Conservation (phyloP, 2,888 invertebrate genomes). For the Bombylius discolor region DNA sequence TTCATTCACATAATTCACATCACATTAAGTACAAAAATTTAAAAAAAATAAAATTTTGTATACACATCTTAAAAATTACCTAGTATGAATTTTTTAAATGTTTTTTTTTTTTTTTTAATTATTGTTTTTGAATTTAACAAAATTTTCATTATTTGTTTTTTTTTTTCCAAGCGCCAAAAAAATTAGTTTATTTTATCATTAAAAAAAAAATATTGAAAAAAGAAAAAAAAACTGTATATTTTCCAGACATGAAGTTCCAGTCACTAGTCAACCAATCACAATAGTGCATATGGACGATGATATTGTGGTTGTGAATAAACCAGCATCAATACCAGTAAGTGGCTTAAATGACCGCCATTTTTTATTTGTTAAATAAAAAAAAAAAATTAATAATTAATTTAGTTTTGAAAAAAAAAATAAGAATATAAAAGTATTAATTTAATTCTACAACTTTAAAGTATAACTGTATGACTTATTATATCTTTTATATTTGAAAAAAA, state of each 20-base stretch:
- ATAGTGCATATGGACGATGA: conserved; percentile 97
- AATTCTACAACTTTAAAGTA: neutral
- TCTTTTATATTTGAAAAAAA: too few relatives aligned
- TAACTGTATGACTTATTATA: neutral
- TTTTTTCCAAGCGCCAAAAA: neutral
- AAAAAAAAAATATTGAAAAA: neutral
- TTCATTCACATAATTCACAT: too few relatives aligned
- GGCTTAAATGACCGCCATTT: conserved; percentile 69
- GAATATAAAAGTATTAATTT: neutral
- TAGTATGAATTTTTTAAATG: neutral
- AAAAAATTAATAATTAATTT: conserved; percentile 2
- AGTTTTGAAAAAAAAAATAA: neutral
- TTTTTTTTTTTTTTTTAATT: neutral
- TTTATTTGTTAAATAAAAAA: neutral
- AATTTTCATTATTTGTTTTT: too few relatives aligned
- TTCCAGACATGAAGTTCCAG: conserved; percentile 97
- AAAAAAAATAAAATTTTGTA: too few relatives aligned
- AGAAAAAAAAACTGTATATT: conserved; percentile 4
- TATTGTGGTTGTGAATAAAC: conserved; percentile 99
- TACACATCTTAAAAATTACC: too few relatives aligned
- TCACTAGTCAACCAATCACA: conserved; percentile 91
- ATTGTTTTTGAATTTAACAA: too few relatives aligned
- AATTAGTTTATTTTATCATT: neutral
- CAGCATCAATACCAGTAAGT: conserved; percentile 99
- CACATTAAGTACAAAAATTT: too few relatives aligned